Evolutionary conservation across 2,888 invertebrate genomes (phyloP), one percentile per base, ranked within the genome.

Genomic region (Plutella xylostella): DNA sequence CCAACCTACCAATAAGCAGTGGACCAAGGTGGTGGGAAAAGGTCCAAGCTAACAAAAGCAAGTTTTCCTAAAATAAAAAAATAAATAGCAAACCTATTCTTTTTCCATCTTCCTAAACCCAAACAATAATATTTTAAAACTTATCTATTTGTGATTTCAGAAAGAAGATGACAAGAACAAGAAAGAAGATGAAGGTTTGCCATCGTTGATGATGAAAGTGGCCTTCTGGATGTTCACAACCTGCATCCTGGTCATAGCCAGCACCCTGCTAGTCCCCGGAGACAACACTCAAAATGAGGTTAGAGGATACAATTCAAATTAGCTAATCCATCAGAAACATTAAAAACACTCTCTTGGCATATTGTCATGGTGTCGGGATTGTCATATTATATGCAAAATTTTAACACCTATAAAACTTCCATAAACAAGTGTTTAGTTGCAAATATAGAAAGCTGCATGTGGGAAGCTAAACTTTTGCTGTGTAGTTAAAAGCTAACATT

Each of bases 211-310:
- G 20, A 88, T 91, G 19, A 93, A 94, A 65, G 91, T 90, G 0
- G 85, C 90, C n/a, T 83, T 93, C 42, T 93, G 93, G 92, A 88
- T 92, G 86, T 72, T 92, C 21, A 90, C 90, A 3, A 90, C 91
- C 14, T 92, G 90, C 60, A 87, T 92, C 75, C 85, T 92, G 25
- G 87, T 92, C 20, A 87, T 91, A n/a, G 79, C 90, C 45, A 86
- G 92, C 51, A 90, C 92, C 1, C 67, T 92, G 33, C 65, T 93
- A 45, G 87, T 92, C 50, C 91, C 92, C 0, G 88, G 87, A 45
- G 73, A 80, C 42, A 89, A 88, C 45, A 88, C 88, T 55, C 90
- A 92, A 57, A 91, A 90, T 53, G 93, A 94, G 83, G 91, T n/a
- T n/a, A n/a, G n/a, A n/a, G n/a, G n/a, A n/a, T n/a, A n/a, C n/a